A percentile compares a stretch with the other conserved stretches of the same genome.
These are phyloP conservation scores for Catostylus mosaicus DNA, from an alignment of 30 jellyfish, hydroid and myxozoan genomes.

Conservation along the genomic window DNA sequence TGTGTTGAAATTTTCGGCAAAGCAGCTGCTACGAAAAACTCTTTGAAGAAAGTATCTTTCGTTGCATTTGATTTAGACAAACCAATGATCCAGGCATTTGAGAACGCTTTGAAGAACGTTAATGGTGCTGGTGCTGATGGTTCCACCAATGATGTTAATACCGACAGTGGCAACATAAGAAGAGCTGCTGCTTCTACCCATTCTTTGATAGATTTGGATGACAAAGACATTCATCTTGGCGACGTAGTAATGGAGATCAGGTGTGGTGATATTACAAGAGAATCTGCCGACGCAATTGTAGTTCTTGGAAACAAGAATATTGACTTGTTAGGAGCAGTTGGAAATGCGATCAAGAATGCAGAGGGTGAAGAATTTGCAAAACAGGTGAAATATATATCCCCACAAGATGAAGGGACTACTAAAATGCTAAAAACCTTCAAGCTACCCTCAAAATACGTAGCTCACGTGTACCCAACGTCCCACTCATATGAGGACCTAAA, in stretches of 20 bases:
- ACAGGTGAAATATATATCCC: not conserved
- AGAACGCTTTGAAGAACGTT: not conserved
- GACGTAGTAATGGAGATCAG: conserved; percentile 10
- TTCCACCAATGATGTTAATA: not conserved
- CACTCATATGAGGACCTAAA: conserved; percentile 10
- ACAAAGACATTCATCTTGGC: conserved; percentile 11
- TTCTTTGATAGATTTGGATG: conserved; percentile 1
- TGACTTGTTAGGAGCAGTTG: conserved; percentile 42
- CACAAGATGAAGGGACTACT: conserved; percentile 33
- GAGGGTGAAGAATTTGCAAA: conserved; percentile 10
- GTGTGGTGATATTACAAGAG: conserved; percentile 45
- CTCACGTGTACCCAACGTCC: conserved; percentile 27
- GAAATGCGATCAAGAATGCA: conserved; percentile 16
- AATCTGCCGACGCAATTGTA: conserved; percentile 48
- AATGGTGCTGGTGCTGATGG: not conserved
- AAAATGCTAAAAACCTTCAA: conserved; percentile 13
- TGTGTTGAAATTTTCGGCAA: conserved; percentile 13
- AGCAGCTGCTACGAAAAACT: not conserved
- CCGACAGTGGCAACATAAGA: not conserved
- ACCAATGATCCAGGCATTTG: conserved; percentile 27
- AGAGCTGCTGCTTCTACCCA: conserved; percentile 19
- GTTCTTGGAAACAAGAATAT: conserved; percentile 30
- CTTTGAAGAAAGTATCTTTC: conserved; percentile 7
- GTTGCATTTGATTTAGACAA: conserved; percentile 36
- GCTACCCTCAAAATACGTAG: conserved; percentile 30